Conservation (phyloP, 2,113 vertebrate species). For the Reinhardtius hippoglossoides region DNA sequence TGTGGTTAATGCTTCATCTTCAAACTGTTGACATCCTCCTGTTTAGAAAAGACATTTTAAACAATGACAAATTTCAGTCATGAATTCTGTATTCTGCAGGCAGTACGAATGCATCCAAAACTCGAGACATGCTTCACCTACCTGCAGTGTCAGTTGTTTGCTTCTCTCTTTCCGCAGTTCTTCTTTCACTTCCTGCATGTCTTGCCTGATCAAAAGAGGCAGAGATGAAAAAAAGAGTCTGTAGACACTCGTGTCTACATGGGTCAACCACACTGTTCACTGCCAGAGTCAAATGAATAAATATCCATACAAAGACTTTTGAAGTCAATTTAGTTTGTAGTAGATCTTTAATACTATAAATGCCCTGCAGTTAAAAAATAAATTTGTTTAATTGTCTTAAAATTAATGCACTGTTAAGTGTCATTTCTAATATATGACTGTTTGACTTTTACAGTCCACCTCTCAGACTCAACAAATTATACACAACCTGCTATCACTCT, state of each 20-base stretch:
- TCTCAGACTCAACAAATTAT: too few species aligned
- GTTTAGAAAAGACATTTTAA: constrained; percentile 8
- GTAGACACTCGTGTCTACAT: constrained; percentile 13
- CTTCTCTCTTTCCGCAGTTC: constrained; percentile 77
- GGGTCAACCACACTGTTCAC: not conserved
- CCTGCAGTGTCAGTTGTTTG: constrained; percentile 78
- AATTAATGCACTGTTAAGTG: too few species aligned
- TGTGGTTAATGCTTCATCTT: constrained; percentile 62
- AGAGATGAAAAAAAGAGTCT: constrained; percentile 30
- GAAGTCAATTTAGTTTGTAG: too few species aligned
- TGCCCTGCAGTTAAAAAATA: too few species aligned
- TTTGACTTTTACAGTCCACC: too few species aligned
- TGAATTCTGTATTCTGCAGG: not conserved
- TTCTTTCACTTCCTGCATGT: constrained; percentile 83
- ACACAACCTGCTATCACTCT: too few species aligned
- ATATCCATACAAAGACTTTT: too few species aligned
- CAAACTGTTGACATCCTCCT: constrained; percentile 78
- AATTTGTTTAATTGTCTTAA: too few species aligned
- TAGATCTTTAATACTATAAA: too few species aligned
- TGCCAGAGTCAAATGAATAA: constrained; percentile 1
- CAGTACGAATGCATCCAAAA: constrained; percentile 6
- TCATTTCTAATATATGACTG: too few species aligned
- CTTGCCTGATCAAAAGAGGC: constrained; percentile 67
- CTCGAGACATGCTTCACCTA: constrained; percentile 41
- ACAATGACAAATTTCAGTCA: not conserved